A percentile compares a stretch with the other conserved stretches of the same genome.
phyloP scores from a whole-genome alignment of 2,888 invertebrate species.

The Eugnorisma glareosa region DNA sequence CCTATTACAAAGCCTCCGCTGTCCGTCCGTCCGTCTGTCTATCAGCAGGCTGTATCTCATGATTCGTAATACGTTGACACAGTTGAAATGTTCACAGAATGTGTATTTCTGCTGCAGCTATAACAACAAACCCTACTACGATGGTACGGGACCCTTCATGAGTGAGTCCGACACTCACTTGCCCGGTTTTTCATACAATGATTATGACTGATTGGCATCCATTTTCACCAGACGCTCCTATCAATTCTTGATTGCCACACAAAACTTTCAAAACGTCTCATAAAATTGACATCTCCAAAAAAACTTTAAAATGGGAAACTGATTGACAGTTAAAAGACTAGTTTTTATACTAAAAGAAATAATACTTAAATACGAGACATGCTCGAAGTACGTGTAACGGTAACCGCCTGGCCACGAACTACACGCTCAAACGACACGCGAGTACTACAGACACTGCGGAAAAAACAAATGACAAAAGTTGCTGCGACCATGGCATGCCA shows the following conservation, averaged over 20 bases:
- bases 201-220: slow-evolving; percentile 8
- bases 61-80: too few species aligned
- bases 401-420: neutral
- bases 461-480: neutral
- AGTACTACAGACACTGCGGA: neutral
- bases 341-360: slow-evolving; percentile 30
- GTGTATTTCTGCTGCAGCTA: too few species aligned
- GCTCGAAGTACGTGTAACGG: slow-evolving; percentile 18
- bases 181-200: neutral
- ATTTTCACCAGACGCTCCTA: neutral
- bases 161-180: too few species aligned
- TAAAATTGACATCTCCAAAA: slow-evolving; percentile 18
- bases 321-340: slow-evolving; percentile 15
- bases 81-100: too few species aligned
- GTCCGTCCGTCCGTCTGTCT: too few species aligned
- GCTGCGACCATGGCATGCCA: neutral
- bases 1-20: too few species aligned
- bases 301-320: slow-evolving; percentile 14
- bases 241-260: slow-evolving; percentile 6
- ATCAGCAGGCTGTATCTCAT: too few species aligned
- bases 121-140: too few species aligned
- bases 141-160: too few species aligned
- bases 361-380: slow-evolving; percentile 1
- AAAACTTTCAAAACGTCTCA: slow-evolving; percentile 33
- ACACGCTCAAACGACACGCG: neutral